Percentiles rank a stretch among this genome's conserved stretches.
These are phyloP conservation scores for Sebastes taczanowskii DNA, from an alignment of 2,797 vertebrate species.

Conservation along the genomic window DNA sequence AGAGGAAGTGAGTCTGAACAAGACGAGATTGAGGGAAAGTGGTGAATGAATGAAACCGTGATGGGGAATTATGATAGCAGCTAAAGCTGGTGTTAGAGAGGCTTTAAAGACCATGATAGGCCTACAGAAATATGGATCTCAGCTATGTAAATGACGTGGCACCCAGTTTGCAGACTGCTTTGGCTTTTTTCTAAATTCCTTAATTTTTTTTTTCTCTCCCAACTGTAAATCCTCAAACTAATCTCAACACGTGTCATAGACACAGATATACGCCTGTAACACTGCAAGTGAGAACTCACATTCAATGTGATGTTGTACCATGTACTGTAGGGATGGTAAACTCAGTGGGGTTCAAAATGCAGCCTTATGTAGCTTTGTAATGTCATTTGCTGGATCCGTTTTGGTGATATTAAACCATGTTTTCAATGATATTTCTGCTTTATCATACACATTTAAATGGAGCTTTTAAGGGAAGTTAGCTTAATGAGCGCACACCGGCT, in stretches of 20 bases:
- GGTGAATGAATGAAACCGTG: neutral
- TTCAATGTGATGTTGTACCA: constrained; percentile 10
- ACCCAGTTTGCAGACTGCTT: constrained; percentile 24
- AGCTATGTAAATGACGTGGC: constrained; percentile 38
- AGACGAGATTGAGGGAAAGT: neutral
- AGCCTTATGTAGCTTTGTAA: neutral
- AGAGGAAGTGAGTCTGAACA: neutral
- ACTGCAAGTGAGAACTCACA: constrained; percentile 32
- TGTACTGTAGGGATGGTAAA: neutral
- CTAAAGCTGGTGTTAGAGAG: constrained; percentile 13
- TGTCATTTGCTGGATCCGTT: neutral
- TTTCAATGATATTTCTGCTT: neutral
- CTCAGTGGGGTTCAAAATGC: constrained; percentile 24
- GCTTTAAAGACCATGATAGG: constrained; percentile 13
- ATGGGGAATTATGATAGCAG: constrained; percentile 6
- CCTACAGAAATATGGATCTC: constrained; percentile 29
- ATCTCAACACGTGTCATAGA: constrained; percentile 47
- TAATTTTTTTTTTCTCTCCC: constrained; percentile 6
- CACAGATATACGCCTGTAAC: constrained; percentile 37
- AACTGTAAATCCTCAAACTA: constrained; percentile 48
- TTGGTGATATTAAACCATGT: neutral
- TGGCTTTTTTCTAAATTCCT: constrained; percentile 48
- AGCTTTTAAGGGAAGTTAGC: neutral
- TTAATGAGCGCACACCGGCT: neutral
- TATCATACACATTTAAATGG: neutral